Evolutionary conservation across 2,888 invertebrate genomes (phyloP).

Genomic region (Sarcophaga carnaria): DNA sequence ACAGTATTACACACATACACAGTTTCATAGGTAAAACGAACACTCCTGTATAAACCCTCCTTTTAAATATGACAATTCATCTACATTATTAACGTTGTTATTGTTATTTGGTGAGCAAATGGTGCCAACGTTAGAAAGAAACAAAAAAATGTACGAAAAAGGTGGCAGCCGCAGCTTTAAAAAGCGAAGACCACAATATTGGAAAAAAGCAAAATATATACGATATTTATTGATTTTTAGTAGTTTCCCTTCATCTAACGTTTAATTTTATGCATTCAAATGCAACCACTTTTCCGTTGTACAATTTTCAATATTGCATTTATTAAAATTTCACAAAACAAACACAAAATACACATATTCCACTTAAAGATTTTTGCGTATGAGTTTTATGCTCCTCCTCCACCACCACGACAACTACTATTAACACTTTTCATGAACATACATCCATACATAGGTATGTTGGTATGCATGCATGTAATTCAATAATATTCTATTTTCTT

Average conservation of each 20-base stretch:
- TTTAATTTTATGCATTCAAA: conserved; percentile 30
- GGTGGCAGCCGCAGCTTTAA: conserved; percentile 22
- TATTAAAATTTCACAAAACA: conserved; percentile 18
- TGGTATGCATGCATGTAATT: conserved; percentile 7
- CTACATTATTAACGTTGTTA: conserved; percentile 52
- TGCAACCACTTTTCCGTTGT: background rate
- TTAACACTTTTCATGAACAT: conserved; percentile 31
- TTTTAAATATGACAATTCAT: conserved; percentile 21
- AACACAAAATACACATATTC: background rate
- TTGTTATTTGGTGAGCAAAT: conserved; percentile 41
- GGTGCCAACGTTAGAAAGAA: conserved; percentile 15
- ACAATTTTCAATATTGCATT: conserved; percentile 9
- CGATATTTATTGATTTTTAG: conserved; percentile 53
- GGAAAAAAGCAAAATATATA: conserved; percentile 41
- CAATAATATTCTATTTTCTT: conserved; percentile 43
- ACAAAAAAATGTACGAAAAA: background rate
- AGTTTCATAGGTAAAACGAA: conserved; percentile 9
- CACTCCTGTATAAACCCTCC: conserved; percentile 6
- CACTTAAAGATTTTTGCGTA: background rate
- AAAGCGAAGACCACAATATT: conserved; percentile 49
- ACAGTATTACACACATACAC: conserved; percentile 11
- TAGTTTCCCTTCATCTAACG: conserved; percentile 23
- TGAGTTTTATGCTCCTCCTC: conserved; percentile 39
- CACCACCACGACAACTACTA: background rate
- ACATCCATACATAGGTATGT: background rate